These are phyloP conservation scores for Resseliella maxima DNA, from an alignment of 2,888 invertebrate species.

Conservation along the genomic window DNA sequence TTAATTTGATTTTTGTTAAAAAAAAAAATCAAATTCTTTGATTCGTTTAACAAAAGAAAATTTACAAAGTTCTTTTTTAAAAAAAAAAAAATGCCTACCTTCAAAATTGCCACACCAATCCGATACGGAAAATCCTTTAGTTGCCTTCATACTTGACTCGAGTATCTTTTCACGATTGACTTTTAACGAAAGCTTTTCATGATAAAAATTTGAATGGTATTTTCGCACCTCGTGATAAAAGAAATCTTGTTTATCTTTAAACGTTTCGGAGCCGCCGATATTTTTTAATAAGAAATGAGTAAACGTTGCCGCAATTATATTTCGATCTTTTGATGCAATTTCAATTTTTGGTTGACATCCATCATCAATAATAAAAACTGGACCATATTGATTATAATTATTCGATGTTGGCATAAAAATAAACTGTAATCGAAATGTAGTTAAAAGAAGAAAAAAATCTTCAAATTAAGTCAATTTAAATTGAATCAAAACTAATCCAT, in stretches of 20 bases:
- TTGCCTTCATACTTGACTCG: constrained; percentile 86
- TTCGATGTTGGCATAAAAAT: constrained; percentile 70
- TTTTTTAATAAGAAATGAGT: constrained; percentile 91
- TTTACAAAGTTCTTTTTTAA: too few species aligned
- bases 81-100: constrained; percentile 58
- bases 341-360: constrained; percentile 89
- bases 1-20: too few species aligned
- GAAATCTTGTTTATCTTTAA: constrained; percentile 85
- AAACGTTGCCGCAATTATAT: constrained; percentile 92
- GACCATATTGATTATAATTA: constrained; percentile 69
- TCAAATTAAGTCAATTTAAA: neutral
- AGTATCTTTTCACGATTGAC: constrained; percentile 84
- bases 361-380: constrained; percentile 85
- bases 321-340: constrained; percentile 84
- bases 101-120: constrained; percentile 97
- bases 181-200: constrained; percentile 85
- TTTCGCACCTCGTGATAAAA: constrained; percentile 83
- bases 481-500: neutral
- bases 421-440: too few species aligned
- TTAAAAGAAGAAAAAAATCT: neutral
- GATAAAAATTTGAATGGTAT: constrained; percentile 87
- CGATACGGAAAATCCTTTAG: constrained; percentile 83
- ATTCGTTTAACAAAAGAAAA: too few species aligned
- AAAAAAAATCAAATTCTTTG: too few species aligned
- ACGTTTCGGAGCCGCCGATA: constrained; percentile 94